Evolutionary conservation across 37 sponge, comb jelly and placozoan species (phyloP).

Genomic region (Crambe crambe): DNA sequence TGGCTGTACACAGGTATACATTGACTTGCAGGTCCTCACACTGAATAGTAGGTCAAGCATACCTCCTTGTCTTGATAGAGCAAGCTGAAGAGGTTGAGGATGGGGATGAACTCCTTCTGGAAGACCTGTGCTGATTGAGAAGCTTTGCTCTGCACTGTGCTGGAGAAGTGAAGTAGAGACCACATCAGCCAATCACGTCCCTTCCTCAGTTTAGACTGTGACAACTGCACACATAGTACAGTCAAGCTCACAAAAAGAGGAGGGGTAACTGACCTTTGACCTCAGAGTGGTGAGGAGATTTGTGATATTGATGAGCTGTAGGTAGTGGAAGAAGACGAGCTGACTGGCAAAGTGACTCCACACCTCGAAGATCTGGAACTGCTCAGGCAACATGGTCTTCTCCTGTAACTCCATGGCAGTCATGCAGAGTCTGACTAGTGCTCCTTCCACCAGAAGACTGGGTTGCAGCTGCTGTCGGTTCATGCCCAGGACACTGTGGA

Average conservation of each 20-base stretch:
- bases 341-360: slow-evolving; percentile 70
- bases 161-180: slow-evolving; percentile 64
- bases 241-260: background rate
- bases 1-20: slow-evolving; percentile 41
- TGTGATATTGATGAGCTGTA: slow-evolving; percentile 51
- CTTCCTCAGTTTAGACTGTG: slow-evolving; percentile 25
- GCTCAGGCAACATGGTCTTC: slow-evolving; percentile 13
- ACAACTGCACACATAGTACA: slow-evolving; percentile 36
- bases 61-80: slow-evolving; percentile 59
- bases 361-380: slow-evolving; percentile 33
- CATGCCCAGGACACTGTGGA: slow-evolving; percentile 37
- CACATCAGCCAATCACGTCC: slow-evolving; percentile 77
- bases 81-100: slow-evolving; percentile 55
- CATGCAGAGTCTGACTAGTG: slow-evolving; percentile 35
- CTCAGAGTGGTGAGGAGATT: slow-evolving; percentile 41
- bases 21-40: background rate
- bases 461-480: slow-evolving; percentile 37
- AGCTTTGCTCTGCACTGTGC: slow-evolving; percentile 51
- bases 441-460: slow-evolving; percentile 45
- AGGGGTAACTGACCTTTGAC: slow-evolving; percentile 26
- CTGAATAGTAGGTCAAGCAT: background rate
- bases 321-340: slow-evolving; percentile 56
- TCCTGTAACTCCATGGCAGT: slow-evolving; percentile 67
- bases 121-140: slow-evolving; percentile 4
- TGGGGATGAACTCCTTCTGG: slow-evolving; percentile 60